A percentile compares a stretch with the other conserved stretches of the same genome.
Conservation (phyloP, 2,113 vertebrate genomes). For the Plecotus auritus region DNA sequence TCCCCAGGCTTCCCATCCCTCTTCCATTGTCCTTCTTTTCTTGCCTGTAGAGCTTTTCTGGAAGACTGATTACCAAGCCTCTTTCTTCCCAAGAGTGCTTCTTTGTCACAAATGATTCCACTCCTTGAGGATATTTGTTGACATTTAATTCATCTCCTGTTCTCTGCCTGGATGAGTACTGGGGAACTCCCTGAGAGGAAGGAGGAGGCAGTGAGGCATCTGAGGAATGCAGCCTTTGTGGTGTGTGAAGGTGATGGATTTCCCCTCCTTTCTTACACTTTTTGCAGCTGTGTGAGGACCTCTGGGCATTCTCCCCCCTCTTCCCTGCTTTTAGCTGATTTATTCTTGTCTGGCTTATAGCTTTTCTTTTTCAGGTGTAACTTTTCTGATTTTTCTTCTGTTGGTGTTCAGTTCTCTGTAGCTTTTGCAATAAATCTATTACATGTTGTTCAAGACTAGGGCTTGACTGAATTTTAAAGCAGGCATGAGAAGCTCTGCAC, state of each 20-base stretch:
- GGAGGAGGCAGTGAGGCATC: not conserved
- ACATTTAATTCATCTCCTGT: slow-evolving; percentile 51
- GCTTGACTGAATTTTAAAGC: not conserved
- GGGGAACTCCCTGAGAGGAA: not conserved
- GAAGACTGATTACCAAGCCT: slow-evolving; percentile 4
- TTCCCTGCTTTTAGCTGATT: not conserved
- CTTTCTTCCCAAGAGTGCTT: not conserved
- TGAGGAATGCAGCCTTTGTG: not conserved
- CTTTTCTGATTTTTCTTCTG: not conserved
- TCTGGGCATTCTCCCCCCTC: not conserved
- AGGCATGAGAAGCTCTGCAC: not conserved
- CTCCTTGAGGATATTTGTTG: slow-evolving; percentile 22
- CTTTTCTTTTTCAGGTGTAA: not conserved
- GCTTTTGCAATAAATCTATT: not conserved
- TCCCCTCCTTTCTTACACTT: not conserved
- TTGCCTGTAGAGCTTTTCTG: not conserved
- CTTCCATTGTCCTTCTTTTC: not conserved
- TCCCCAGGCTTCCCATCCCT: not conserved
- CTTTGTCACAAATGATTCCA: slow-evolving; percentile 15
- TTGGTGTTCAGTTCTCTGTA: not conserved
- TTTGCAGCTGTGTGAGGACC: not conserved
- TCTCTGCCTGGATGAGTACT: slow-evolving; percentile 23
- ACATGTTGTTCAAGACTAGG: not conserved
- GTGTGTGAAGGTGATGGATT: not conserved
- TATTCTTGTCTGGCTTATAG: not conserved